phyloP scores from a whole-genome alignment of 2,113 vertebrate genomes.

The Grantiella picta region DNA sequence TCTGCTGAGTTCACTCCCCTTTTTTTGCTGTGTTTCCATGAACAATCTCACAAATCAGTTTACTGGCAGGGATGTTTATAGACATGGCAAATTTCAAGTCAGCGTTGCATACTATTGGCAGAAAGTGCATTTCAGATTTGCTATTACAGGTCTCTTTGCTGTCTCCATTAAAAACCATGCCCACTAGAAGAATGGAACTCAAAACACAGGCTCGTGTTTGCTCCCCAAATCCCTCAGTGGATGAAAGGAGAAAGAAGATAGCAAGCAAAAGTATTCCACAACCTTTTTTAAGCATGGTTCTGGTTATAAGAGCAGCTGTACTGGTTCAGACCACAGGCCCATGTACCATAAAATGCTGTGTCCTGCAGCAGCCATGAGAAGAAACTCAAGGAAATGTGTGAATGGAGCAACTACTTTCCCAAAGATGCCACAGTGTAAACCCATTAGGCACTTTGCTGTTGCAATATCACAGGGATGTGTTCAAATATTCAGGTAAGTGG shows the following conservation, averaged over 20 bases:
- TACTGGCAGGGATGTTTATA: constrained; percentile 34
- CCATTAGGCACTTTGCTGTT: neutral
- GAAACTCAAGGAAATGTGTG: neutral
- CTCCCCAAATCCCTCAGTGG: neutral
- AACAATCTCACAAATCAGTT: constrained; percentile 59
- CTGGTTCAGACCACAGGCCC: neutral
- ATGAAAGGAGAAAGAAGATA: neutral
- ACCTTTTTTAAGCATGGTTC: neutral
- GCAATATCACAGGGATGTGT: neutral
- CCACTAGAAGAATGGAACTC: neutral
- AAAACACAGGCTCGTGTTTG: neutral
- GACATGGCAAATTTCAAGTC: constrained; percentile 53
- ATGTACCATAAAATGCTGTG: neutral
- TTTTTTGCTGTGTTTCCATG: constrained; percentile 54
- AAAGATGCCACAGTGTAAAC: neutral
- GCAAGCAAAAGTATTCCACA: neutral
- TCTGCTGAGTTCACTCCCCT: constrained; percentile 40
- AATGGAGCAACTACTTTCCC: neutral
- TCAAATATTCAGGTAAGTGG: neutral
- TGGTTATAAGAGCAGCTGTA: neutral
- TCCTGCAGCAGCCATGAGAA: neutral
- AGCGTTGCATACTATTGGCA: constrained; percentile 32
- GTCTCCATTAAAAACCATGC: neutral
- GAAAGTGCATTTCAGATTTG: constrained; percentile 26
- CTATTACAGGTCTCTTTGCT: neutral